Conservation (phyloP, 2,888 invertebrate species). For the Apoderus coryli region DNA sequence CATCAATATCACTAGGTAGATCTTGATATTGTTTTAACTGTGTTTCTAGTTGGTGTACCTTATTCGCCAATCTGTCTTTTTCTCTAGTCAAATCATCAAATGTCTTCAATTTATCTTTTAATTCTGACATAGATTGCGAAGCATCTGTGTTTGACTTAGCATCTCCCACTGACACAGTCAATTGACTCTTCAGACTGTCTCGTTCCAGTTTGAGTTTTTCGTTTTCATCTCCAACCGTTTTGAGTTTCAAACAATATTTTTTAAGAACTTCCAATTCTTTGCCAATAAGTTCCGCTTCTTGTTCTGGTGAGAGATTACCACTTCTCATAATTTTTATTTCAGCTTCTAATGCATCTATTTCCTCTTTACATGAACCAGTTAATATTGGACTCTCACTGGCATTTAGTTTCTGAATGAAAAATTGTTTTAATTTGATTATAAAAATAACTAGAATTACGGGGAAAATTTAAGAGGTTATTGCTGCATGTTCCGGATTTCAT, state of each 20-base stretch:
- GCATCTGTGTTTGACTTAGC: conserved; percentile 7
- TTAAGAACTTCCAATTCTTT: conserved; percentile 25
- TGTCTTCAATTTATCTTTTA: conserved; percentile 14
- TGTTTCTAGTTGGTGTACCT: conserved; percentile 22
- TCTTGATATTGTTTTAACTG: conserved; percentile 21
- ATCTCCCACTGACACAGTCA: conserved; percentile 7
- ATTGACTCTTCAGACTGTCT: conserved; percentile 12
- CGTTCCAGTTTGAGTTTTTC: conserved; percentile 21
- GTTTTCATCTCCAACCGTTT: conserved; percentile 25
- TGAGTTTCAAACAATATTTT: conserved; percentile 25
- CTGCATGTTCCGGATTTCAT: no score
- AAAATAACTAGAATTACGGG: conserved; percentile 4
- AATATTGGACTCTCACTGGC: conserved; percentile 13
- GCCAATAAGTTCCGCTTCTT: conserved; percentile 25
- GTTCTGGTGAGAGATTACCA: conserved; percentile 22
- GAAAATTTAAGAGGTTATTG: conserved; percentile 13
- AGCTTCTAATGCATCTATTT: conserved; percentile 22
- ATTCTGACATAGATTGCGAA: conserved; percentile 8
- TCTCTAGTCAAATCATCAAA: conserved; percentile 20
- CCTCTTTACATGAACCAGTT: conserved; percentile 17
- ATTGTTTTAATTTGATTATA: conserved; percentile 2
- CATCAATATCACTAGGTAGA: conserved; percentile 22
- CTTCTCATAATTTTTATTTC: conserved; percentile 23
- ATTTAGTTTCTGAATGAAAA: conserved; percentile 13
- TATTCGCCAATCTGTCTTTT: conserved; percentile 20